phyloP scores from a whole-genome alignment of 2,888 invertebrate genomes.

The Venusia cambrica region DNA sequence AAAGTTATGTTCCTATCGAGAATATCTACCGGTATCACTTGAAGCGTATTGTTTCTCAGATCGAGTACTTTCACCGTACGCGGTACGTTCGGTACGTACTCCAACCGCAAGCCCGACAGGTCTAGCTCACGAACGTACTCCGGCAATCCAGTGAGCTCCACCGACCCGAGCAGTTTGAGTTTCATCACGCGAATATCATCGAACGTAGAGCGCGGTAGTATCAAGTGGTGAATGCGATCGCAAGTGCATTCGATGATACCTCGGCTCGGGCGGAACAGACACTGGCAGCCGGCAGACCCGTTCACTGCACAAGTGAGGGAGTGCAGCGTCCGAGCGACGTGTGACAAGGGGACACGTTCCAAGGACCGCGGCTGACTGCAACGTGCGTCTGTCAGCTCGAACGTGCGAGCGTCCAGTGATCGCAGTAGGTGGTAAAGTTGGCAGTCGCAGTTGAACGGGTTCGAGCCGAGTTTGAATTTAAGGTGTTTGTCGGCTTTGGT shows the following conservation, averaged over 20 bases:
- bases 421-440: slow-evolving; percentile 15
- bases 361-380: slow-evolving; percentile 19
- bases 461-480: slow-evolving; percentile 17
- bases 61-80: slow-evolving; percentile 14
- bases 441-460: slow-evolving; percentile 32
- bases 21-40: slow-evolving; percentile 3
- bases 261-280: slow-evolving; percentile 15
- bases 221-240: not conserved
- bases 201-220: slow-evolving; percentile 18
- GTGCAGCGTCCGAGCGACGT: slow-evolving; percentile 1
- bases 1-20: slow-evolving; percentile 17
- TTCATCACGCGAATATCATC: not conserved
- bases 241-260: slow-evolving; percentile 20
- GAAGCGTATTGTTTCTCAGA: slow-evolving; percentile 19
- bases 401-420: slow-evolving; percentile 3
- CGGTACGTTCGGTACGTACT: slow-evolving; percentile 7
- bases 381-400: slow-evolving; percentile 6
- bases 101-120: slow-evolving; percentile 7
- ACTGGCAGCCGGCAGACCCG: slow-evolving; percentile 11
- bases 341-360: not conserved
- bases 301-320: slow-evolving; percentile 18
- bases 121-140: slow-evolving; percentile 5
- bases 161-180: slow-evolving; percentile 1
- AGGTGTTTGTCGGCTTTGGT: too few relatives aligned
- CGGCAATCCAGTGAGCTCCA: slow-evolving; percentile 3